Percentiles rank a stretch among this genome's conserved stretches.
phyloP scores from a whole-genome alignment of 2,113 vertebrate genomes.

The Calyptomena viridis region DNA sequence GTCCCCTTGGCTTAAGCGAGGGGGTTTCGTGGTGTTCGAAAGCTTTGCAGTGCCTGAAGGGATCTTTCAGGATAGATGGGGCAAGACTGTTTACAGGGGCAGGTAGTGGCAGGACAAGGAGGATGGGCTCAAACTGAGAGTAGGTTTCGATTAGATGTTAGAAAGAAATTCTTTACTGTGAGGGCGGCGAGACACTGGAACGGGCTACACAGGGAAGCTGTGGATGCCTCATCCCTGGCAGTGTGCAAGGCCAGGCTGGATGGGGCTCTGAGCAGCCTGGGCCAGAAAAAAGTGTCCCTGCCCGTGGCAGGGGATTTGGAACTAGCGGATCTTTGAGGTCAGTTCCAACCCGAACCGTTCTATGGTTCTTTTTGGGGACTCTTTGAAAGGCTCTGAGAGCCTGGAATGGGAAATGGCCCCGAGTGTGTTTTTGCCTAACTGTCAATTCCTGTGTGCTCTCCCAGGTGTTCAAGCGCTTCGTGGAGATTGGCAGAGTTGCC shows the following conservation, averaged over 20 bases:
- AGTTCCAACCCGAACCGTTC: neutral
- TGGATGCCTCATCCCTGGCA: neutral
- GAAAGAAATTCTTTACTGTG: no score
- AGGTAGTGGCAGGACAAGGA: no score
- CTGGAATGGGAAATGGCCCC: accelerated
- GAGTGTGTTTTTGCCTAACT: accelerated
- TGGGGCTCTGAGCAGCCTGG: neutral
- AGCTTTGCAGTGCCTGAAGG: neutral
- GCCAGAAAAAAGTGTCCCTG: neutral
- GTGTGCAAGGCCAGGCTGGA: neutral
- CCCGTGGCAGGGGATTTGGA: accelerated
- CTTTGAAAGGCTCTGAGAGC: no score
- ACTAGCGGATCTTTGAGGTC: neutral
- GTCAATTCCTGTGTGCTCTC: accelerated
- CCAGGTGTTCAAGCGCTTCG: constrained; percentile 95
- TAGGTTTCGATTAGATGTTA: neutral
- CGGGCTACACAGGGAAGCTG: neutral
- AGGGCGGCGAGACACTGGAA: neutral
- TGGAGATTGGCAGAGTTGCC: constrained; percentile 93
- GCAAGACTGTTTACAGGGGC: neutral
- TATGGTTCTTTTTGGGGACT: no score
- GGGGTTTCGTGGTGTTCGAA: neutral
- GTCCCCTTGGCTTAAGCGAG: accelerated
- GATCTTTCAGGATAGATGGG: neutral
- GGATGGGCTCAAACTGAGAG: neutral